Base-by-base conservation (phyloP, 1,140 invertebrate species). In the Octopus sinensis region DNA sequence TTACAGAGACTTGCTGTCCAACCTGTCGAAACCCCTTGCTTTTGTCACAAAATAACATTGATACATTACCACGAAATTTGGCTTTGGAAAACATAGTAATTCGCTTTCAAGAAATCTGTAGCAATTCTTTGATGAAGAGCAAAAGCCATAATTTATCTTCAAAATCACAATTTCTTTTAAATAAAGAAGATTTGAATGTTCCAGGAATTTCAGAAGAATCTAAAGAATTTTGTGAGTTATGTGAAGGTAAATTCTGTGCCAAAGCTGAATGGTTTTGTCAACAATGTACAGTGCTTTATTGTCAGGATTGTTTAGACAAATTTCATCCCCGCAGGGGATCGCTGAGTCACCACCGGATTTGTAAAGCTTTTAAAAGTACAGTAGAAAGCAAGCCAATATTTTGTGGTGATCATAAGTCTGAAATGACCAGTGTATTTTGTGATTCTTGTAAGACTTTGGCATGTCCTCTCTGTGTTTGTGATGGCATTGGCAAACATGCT, bases 11-110 rank as follows among this genome's bases (percentile, higher is more conserved):
- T 13, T 85, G 88, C 54, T 89, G 88, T 85, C 88, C 88, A 30
- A 84, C 87, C 23, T 89, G 88, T 82, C 82, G 88, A 56, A 85
- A 87, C 30, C 80, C 81, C 5, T 84, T 85, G 51, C 52, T 80
- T 30, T 17, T 89, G 10, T 82, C 79, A 12, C 78, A 83, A 78
- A 84, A 87, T 30, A 85, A 84, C 80, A 81, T 88, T 6, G 78
- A 81, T 4, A 84, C 81, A 54, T 82, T 98, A 80, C 96, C 96
- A 53, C 95, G 95, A 83, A 98, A 97, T 90, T 92, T 95, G 62
- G 95, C 96, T 30, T 95, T 98, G 94, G 95, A 96, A 89, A 95
- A 95, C 85, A 97, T 98, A 85, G 95, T 98, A n/a, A 96, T 97
- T 87, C 94, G 95, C 76, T 98, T 95, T 88, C 88, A 87, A 80